These are phyloP conservation scores for Ascidia mentula DNA, from an alignment of 23 tunicate species.

Conservation along the genomic window DNA sequence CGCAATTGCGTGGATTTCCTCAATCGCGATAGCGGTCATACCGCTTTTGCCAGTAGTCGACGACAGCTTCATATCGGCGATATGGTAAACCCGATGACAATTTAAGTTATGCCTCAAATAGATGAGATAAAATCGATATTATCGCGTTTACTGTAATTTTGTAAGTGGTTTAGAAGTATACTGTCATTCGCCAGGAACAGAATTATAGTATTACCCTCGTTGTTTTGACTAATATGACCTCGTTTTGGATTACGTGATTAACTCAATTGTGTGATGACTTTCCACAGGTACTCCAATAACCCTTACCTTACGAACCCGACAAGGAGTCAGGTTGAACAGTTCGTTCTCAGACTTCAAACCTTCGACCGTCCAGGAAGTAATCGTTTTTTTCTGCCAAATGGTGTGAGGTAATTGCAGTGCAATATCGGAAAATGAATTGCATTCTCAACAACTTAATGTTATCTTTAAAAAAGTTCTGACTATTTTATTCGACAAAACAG, in stretches of 20 bases:
- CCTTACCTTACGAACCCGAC: conserved; percentile 10
- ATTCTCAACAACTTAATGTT: too few species aligned
- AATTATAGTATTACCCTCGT: background rate
- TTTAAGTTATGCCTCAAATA: background rate
- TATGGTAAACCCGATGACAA: background rate
- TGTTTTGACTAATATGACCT: background rate
- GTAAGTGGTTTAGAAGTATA: too few species aligned
- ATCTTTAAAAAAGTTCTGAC: too few species aligned
- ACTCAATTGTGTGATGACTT: too few species aligned
- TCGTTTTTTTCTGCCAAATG: background rate
- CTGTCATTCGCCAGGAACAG: too few species aligned
- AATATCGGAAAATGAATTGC: too few species aligned
- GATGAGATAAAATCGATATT: too few species aligned
- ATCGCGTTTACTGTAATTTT: too few species aligned
- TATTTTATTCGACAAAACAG: too few species aligned
- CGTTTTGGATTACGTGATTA: background rate
- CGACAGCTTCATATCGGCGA: background rate
- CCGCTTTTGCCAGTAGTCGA: background rate
- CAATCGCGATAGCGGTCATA: conserved; percentile 6
- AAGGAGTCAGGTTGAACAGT: conserved; percentile 1
- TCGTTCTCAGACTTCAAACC: background rate
- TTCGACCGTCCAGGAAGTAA: background rate
- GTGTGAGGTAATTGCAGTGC: too few species aligned
- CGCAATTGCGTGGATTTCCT: background rate
- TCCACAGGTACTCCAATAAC: conserved; percentile 8